Percentiles rank a stretch among this genome's conserved stretches.
Conservation (phyloP, 2,888 invertebrate species). For the Amphipoea lucens region DNA sequence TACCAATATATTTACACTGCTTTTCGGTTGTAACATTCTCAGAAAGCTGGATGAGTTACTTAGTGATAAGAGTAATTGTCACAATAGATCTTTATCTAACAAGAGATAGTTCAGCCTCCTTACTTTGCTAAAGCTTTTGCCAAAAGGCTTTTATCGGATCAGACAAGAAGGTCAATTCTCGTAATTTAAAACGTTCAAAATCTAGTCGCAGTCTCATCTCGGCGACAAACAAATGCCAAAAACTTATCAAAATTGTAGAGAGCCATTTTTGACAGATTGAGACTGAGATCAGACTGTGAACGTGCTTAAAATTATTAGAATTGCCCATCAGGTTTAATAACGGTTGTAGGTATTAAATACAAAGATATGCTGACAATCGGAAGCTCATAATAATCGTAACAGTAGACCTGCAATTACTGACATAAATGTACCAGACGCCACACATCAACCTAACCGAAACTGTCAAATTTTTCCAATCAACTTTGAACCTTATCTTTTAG, state of each 20-base stretch:
- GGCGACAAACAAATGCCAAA: too few species aligned
- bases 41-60: not conserved
- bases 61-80: not conserved
- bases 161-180: too few species aligned
- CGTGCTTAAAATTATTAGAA: too few species aligned
- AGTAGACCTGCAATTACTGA: slow-evolving; percentile 7
- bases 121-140: not conserved
- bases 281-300: too few species aligned
- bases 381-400: slow-evolving; percentile 30
- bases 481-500: too few species aligned
- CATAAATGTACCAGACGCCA: slow-evolving; percentile 23
- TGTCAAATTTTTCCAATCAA: too few species aligned
- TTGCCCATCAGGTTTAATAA: not conserved
- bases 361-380: slow-evolving; percentile 23
- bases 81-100: not conserved
- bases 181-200: too few species aligned
- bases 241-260: too few species aligned
- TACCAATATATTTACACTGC: not conserved
- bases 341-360: not conserved
- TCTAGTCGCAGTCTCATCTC: too few species aligned
- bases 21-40: not conserved
- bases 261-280: too few species aligned
- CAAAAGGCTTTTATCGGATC: not conserved
- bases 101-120: not conserved
- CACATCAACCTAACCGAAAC: too few species aligned